Percentiles rank a stretch among this genome's conserved stretches.
Evolutionary conservation across 2,888 invertebrate species (phyloP).

Genomic region (Cerastis leucographa): DNA sequence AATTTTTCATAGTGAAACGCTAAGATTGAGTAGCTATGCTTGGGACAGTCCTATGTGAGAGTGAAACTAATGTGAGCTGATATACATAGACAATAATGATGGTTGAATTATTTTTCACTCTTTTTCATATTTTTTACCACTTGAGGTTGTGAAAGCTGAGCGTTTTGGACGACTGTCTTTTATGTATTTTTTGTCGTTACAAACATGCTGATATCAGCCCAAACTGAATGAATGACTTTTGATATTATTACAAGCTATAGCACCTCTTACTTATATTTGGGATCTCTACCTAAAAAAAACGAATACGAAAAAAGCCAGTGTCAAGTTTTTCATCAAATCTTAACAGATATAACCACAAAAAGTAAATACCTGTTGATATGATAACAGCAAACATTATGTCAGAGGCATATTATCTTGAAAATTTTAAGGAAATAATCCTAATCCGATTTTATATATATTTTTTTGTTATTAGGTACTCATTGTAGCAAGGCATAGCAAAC

Average conservation of each 20-base stretch:
- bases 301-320: not conserved
- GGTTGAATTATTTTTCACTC: too few relatives aligned
- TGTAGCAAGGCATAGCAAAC: not conserved
- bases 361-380: constrained; percentile 4
- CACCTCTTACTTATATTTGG: not conserved
- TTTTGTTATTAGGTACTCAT: not conserved
- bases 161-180: not conserved
- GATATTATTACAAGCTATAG: not conserved
- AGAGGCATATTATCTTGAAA: not conserved
- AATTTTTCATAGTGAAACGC: too few relatives aligned
- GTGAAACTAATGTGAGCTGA: too few relatives aligned
- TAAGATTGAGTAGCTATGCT: too few relatives aligned
- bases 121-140: too few relatives aligned
- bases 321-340: constrained; percentile 10
- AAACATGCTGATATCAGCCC: not conserved
- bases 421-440: constrained; percentile 8
- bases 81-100: too few relatives aligned
- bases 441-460: not conserved
- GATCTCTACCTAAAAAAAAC: not conserved
- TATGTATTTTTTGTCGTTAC: not conserved
- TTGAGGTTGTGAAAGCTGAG: not conserved
- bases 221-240: not conserved
- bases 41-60: too few relatives aligned
- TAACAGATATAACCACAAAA: constrained; percentile 12
- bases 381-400: constrained; percentile 24